Evolutionary conservation across 2,888 invertebrate genomes (phyloP), one percentile per base, ranked within the genome.

Genomic region (Argyresthia goedartella): DNA sequence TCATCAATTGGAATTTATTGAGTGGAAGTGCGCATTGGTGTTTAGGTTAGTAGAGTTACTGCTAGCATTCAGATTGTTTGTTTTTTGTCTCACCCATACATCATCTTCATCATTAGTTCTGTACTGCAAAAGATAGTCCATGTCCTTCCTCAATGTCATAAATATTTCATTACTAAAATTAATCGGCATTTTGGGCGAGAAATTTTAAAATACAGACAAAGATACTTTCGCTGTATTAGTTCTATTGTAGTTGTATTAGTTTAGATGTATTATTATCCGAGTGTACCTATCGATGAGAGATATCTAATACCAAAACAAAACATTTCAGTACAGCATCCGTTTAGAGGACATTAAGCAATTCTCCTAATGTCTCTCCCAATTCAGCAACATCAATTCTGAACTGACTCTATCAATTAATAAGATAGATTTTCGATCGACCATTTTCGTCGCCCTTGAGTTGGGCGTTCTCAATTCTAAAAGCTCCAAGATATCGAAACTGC

Each of bases 321-420:
- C 80, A 71, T 68, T 71, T 71, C 71, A 57, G 57, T 56, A 60
- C 70, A 69, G 67, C 69, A 68, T 70, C 73, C 72, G 73, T 73
- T 77, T 68, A 67, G 67, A 74, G 71, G 71, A 74, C 81, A 81
- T 84, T 81, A 77, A 76, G 71, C 77, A 77, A 82, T 81, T 81
- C 75, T 73, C 74, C 71, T 81, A 81, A 82, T 76, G 74, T 70
- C 67, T 65, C 60, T 55, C 53, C 8, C 42, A 35, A 46, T 16
- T 45, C 58, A 13, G 51, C 45, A 54, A 61, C 58, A 55, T 58
- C 61, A 52, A 73, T 59, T 59, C 53, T 59, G 58, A 56, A 66
- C 77, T 62, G 54, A 61, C 60, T 53, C 39, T 13, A 50, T 62
- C 59, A 61, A 67, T 66, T 58, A 61, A 76, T 76, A 82, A 76